Evolutionary conservation across 2,113 vertebrate genomes (phyloP).

Genomic region (Chaetodon trifascialis): DNA sequence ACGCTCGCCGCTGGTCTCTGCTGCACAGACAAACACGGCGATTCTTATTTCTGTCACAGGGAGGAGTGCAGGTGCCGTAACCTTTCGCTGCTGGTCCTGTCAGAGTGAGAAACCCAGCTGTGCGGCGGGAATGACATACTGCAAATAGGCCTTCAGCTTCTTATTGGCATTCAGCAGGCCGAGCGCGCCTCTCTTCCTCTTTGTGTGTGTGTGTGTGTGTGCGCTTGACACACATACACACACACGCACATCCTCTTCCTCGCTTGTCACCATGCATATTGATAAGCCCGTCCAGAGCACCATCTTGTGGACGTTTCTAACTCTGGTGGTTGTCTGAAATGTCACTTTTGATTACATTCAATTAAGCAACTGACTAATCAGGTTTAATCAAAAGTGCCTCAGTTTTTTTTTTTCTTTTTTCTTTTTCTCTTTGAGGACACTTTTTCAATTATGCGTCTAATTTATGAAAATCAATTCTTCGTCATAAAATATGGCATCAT

Average conservation of each 20-base stretch:
- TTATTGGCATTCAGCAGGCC: conserved; percentile 72
- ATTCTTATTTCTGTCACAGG: conserved; percentile 66
- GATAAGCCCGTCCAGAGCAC: conserved; percentile 64
- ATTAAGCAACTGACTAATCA: conserved; percentile 20
- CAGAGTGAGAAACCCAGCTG: conserved; percentile 68
- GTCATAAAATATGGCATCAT: conserved; percentile 20
- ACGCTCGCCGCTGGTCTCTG: not conserved
- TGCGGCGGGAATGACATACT: conserved; percentile 54
- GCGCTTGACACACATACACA: not conserved
- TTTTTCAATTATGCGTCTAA: conserved; percentile 4
- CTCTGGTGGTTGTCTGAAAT: conserved; percentile 21
- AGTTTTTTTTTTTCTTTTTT: not conserved
- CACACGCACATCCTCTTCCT: conserved; percentile 1
- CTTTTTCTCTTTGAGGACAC: not conserved
- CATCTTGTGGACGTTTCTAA: conserved; percentile 71
- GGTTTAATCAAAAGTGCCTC: conserved; percentile 16
- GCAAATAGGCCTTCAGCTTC: conserved; percentile 64
- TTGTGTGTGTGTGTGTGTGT: conserved; percentile 1
- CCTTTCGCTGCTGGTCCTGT: conserved; percentile 62
- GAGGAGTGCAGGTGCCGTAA: conserved; percentile 53
- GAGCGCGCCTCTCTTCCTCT: conserved; percentile 32
- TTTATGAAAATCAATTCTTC: conserved; percentile 18
- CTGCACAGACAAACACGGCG: conserved; percentile 17
- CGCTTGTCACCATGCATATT: conserved; percentile 60
- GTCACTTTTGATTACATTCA: conserved; percentile 43